phyloP scores from a whole-genome alignment of 2,888 invertebrate species.

The Amphipyra berbera region DNA sequence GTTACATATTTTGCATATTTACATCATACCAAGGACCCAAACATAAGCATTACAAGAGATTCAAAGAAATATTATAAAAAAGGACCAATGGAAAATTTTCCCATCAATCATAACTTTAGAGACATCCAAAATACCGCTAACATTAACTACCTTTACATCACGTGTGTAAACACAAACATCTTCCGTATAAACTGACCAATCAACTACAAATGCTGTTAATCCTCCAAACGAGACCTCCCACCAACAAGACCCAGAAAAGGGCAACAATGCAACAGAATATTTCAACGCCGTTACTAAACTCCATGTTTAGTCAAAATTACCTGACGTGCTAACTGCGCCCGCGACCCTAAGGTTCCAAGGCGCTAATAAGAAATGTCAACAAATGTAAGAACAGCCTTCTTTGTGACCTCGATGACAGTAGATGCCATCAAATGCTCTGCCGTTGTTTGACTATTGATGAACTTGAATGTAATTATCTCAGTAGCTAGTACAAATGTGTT shows the following conservation, averaged over 20 bases:
- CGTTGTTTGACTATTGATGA: slow-evolving; percentile 30
- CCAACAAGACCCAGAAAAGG: slow-evolving; percentile 11
- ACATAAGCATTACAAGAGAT: too few relatives aligned
- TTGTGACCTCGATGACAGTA: slow-evolving; percentile 44
- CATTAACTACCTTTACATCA: slow-evolving; percentile 10
- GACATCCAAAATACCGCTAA: slow-evolving; percentile 7
- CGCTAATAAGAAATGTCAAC: slow-evolving; percentile 41
- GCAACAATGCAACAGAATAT: slow-evolving; percentile 3
- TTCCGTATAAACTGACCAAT: slow-evolving; percentile 3
- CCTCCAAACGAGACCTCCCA: slow-evolving; percentile 14
- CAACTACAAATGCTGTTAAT: slow-evolving; percentile 22
- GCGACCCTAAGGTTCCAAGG: slow-evolving; percentile 32
- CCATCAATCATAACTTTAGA: slow-evolving; percentile 1
- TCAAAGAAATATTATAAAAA: too few relatives aligned
- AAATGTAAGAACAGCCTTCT: slow-evolving; percentile 48
- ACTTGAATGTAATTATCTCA: slow-evolving; percentile 42
- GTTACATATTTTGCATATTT: too few relatives aligned
- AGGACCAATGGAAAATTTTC: neutral
- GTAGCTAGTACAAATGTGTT: slow-evolving; percentile 27
- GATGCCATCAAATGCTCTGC: slow-evolving; percentile 20
- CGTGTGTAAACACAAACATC: slow-evolving; percentile 8
- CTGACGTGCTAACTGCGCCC: slow-evolving; percentile 39
- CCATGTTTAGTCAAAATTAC: slow-evolving; percentile 31
- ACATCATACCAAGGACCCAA: too few relatives aligned
- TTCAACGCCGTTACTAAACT: slow-evolving; percentile 14